These are phyloP conservation scores for Keiferia lycopersicella DNA, from an alignment of 2,888 invertebrate species.

Conservation along the genomic window DNA sequence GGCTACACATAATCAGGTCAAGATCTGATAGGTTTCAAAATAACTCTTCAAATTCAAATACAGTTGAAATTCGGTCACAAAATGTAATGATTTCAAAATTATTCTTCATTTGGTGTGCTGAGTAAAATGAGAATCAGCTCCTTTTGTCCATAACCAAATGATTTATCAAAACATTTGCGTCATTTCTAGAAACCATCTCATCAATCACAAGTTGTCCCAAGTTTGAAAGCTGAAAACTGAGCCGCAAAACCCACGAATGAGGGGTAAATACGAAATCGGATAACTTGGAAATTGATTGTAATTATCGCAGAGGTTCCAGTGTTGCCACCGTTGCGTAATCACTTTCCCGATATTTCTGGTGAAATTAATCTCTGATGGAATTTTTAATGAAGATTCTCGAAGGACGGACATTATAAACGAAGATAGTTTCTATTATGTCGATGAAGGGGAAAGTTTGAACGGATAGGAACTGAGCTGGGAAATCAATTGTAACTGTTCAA, in stretches of 20 bases:
- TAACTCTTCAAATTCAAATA: too few species aligned
- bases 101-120: too few species aligned
- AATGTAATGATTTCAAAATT: too few species aligned
- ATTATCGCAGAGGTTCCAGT: slow-evolving; percentile 5
- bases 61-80: too few species aligned
- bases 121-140: background rate
- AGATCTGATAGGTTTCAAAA: too few species aligned
- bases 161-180: background rate
- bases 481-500: background rate
- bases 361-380: slow-evolving; percentile 27
- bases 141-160: background rate
- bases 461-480: background rate
- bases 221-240: background rate
- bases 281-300: slow-evolving; percentile 10
- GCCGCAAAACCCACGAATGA: background rate
- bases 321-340: slow-evolving; percentile 7
- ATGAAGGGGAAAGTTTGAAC: background rate
- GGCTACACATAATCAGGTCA: too few species aligned
- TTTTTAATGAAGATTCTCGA: slow-evolving; percentile 36
- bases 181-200: background rate
- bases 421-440: slow-evolving; percentile 1
- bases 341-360: slow-evolving; percentile 25
- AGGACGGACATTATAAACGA: background rate
- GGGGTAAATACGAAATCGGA: slow-evolving; percentile 13
- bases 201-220: background rate